A percentile compares a stretch with the other conserved stretches of the same genome.
Conservation (phyloP, 2,113 vertebrate species). For the Xenopus tropicalis region DNA sequence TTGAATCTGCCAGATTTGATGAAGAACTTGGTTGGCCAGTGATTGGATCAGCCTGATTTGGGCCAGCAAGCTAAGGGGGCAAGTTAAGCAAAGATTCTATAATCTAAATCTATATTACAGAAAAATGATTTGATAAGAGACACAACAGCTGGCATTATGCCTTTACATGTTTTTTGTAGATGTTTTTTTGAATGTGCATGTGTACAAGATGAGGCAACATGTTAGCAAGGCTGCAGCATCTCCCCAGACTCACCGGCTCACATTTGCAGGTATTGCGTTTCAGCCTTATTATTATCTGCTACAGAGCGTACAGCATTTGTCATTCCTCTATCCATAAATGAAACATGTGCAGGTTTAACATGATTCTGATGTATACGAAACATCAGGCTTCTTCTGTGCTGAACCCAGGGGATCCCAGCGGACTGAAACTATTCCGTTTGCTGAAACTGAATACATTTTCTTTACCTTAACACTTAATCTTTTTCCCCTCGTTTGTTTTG, state of each 20-base stretch:
- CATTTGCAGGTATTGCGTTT: background rate
- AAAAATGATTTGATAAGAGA: no score
- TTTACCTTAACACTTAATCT: constrained; percentile 39
- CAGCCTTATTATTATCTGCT: constrained; percentile 3
- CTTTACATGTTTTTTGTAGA: no score
- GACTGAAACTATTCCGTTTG: background rate
- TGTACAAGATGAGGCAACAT: no score
- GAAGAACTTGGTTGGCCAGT: no score
- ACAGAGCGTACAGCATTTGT: background rate
- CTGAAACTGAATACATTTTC: constrained; percentile 21
- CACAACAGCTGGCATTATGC: no score
- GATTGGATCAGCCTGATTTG: no score
- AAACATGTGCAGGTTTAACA: constrained; percentile 9
- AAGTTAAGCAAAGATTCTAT: no score
- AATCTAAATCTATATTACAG: no score
- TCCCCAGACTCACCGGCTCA: no score
- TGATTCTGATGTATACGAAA: background rate
- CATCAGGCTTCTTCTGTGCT: background rate
- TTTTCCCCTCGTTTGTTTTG: constrained; percentile 4
- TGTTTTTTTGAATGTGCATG: no score
- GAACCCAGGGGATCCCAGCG: constrained; percentile 5
- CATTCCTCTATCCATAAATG: constrained; percentile 1
- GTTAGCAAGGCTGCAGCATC: background rate
- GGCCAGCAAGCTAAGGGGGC: no score
- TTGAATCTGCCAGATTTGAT: no score